Evolutionary conservation across 2,113 vertebrate species (phyloP).

Genomic region (Noctilio leporinus): DNA sequence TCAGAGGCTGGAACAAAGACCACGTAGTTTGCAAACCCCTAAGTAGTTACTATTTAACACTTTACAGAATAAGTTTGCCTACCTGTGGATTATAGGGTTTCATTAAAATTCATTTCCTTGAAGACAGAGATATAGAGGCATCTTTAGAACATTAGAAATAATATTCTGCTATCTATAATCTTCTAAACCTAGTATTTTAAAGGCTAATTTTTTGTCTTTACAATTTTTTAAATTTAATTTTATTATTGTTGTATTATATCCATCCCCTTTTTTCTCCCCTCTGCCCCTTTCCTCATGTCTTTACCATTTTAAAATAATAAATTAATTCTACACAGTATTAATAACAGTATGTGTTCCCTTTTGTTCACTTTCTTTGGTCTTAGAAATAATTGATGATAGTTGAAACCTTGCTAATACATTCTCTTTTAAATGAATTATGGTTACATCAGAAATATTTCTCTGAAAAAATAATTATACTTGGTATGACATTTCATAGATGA

Average conservation of each 20-base stretch:
- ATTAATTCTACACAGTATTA: constrained; percentile 11
- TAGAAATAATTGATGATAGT: constrained; percentile 21
- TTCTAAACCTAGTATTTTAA: background rate
- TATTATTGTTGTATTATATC: no score
- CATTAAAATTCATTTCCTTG: background rate
- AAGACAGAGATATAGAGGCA: background rate
- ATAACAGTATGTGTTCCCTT: background rate
- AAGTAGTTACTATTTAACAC: background rate
- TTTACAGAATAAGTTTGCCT: background rate
- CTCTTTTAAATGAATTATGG: background rate
- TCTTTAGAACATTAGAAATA: background rate
- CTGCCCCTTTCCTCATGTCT: no score
- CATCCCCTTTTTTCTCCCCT: no score
- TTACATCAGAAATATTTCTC: background rate
- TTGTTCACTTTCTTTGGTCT: background rate
- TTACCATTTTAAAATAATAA: background rate
- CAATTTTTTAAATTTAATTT: no score
- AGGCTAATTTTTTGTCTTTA: background rate
- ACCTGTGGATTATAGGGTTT: background rate
- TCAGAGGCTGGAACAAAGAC: background rate
- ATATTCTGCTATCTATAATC: background rate
- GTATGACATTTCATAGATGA: background rate
- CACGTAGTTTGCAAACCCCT: background rate
- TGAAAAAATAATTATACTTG: background rate
- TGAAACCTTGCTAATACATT: background rate